phyloP scores from a whole-genome alignment of 2,888 invertebrate species.

The Limnephilus auricula region DNA sequence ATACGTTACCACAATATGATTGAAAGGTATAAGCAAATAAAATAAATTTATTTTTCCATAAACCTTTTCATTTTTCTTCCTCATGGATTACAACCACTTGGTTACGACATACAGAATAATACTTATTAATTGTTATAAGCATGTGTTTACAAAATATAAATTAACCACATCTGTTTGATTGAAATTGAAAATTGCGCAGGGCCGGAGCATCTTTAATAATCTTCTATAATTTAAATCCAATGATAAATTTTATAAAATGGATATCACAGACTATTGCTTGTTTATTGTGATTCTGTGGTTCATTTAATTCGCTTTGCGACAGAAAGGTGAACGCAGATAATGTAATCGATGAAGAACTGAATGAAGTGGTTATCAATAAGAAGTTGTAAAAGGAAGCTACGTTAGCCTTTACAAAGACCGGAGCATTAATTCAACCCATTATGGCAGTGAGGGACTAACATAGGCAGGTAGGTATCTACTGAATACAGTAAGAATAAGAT shows the following conservation, averaged over 20 bases:
- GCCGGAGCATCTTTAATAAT: not conserved
- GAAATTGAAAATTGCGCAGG: not conserved
- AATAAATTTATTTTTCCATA: not conserved
- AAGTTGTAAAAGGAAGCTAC: no score
- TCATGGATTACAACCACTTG: not conserved
- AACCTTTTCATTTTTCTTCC: conserved; percentile 1
- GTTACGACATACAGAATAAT: not conserved
- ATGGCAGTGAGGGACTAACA: not conserved
- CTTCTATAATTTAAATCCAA: no score
- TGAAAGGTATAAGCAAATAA: not conserved
- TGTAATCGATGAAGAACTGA: no score
- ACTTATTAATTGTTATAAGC: not conserved
- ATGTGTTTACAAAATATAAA: not conserved
- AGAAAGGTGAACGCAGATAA: no score
- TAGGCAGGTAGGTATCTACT: not conserved
- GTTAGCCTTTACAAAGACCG: no score
- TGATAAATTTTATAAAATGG: not conserved
- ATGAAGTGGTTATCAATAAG: no score
- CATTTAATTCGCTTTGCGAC: not conserved
- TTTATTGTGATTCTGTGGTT: not conserved
- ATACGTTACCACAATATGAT: not conserved
- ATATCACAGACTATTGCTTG: not conserved
- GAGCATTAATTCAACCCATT: not conserved
- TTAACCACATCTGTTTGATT: conserved; percentile 8
- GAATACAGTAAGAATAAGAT: not conserved